These are phyloP conservation scores for Chrysomallon squamiferum DNA, from an alignment of 1,140 invertebrate genomes.

Conservation along the genomic window DNA sequence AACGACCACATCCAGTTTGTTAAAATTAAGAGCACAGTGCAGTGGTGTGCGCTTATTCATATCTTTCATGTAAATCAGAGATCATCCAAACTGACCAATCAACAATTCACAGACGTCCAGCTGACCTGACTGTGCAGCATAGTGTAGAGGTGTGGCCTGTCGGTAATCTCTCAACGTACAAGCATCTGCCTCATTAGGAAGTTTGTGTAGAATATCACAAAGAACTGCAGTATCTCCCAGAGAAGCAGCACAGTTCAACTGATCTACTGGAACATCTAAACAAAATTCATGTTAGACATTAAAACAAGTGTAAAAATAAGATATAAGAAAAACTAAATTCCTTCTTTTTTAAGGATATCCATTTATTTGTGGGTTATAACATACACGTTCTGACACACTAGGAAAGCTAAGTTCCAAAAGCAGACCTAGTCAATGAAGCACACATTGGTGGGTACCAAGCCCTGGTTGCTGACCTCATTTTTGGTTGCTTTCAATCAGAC, in stretches of 20 bases:
- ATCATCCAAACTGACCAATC: conserved; percentile 26
- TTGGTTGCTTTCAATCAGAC: too few species aligned
- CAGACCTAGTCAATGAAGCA: too few species aligned
- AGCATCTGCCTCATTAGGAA: not conserved
- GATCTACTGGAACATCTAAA: conserved; percentile 12
- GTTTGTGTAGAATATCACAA: not conserved
- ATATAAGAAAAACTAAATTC: too few species aligned
- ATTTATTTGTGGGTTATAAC: too few species aligned
- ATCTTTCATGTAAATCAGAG: conserved; percentile 24
- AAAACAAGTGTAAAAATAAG: too few species aligned
- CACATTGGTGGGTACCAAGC: too few species aligned
- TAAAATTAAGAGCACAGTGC: conserved; percentile 26
- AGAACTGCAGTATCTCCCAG: conserved; percentile 2
- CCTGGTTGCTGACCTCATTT: too few species aligned
- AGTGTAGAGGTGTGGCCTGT: conserved; percentile 28
- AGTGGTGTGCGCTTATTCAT: conserved; percentile 23
- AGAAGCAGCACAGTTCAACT: conserved; percentile 7
- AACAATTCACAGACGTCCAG: conserved; percentile 26
- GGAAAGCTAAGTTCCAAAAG: too few species aligned
- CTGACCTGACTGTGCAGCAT: conserved; percentile 25
- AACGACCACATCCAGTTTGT: conserved; percentile 11
- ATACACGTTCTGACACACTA: too few species aligned
- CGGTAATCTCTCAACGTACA: conserved; percentile 6
- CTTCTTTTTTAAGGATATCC: too few species aligned
- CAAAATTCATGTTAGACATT: not conserved